Percentiles rank a stretch among this genome's conserved stretches.
Conservation (phyloP, 2,797 vertebrate species). For the Periophthalmus magnuspinnatus region DNA sequence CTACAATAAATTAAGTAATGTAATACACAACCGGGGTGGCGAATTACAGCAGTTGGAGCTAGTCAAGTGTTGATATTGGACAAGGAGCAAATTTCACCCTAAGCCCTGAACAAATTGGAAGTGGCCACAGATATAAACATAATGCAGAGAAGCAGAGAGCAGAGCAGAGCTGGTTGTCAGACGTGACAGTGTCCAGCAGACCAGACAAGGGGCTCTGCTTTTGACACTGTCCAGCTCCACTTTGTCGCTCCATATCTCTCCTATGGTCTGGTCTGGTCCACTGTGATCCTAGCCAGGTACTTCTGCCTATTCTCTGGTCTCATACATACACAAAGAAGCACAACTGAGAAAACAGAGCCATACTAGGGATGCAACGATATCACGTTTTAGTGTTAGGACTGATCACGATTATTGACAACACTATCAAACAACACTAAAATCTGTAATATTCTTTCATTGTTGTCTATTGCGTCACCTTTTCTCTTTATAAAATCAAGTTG, state of each 20-base stretch:
- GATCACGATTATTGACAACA: background rate
- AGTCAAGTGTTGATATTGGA: conserved; percentile 2
- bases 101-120: conserved; percentile 6
- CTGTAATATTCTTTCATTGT: no score
- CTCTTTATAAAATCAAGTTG: no score
- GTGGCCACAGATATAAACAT: conserved; percentile 11
- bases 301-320: conserved; percentile 48
- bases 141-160: conserved; percentile 22
- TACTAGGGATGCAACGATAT: background rate
- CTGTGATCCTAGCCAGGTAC: conserved; percentile 69
- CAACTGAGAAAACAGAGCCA: conserved; percentile 5
- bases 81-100: background rate
- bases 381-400: background rate
- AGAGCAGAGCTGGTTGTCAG: conserved; percentile 63
- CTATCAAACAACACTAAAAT: background rate
- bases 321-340: conserved; percentile 11
- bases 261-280: conserved; percentile 52
- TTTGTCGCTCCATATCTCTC: conserved; percentile 67
- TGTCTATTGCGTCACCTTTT: no score
- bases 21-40: background rate
- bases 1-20: background rate
- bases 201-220: conserved; percentile 63
- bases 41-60: background rate
- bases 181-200: conserved; percentile 70
- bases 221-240: conserved; percentile 64